phyloP scores from a whole-genome alignment of 2,888 invertebrate species.

The Ectemnius lituratus region DNA sequence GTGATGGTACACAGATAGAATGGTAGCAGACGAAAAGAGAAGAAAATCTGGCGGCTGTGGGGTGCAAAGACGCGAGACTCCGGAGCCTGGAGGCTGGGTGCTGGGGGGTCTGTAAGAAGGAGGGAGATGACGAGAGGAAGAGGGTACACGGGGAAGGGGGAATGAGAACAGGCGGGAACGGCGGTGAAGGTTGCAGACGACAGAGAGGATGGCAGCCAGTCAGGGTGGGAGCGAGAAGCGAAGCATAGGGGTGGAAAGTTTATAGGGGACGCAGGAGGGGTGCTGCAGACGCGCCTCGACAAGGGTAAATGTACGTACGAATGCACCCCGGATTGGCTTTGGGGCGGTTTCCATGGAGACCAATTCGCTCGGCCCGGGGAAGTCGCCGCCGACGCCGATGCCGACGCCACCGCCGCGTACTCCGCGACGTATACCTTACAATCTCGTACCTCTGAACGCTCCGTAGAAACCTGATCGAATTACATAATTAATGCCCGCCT shows the following conservation, averaged over 20 bases:
- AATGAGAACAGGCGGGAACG: constrained; percentile 2
- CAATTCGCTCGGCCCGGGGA: constrained; percentile 71
- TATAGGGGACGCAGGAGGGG: constrained; percentile 34
- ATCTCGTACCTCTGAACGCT: background rate
- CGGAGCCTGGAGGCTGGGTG: background rate
- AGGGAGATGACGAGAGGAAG: background rate
- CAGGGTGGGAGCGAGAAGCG: constrained; percentile 19
- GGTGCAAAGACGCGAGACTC: background rate
- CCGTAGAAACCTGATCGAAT: background rate
- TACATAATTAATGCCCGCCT: background rate
- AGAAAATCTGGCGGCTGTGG: background rate
- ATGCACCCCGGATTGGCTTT: constrained; percentile 73
- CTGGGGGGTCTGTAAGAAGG: constrained; percentile 10
- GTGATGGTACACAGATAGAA: constrained; percentile 5
- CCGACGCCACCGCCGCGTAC: background rate
- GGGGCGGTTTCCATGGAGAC: constrained; percentile 72
- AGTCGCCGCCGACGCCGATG: constrained; percentile 58
- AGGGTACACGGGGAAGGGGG: constrained; percentile 3
- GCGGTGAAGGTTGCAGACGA: constrained; percentile 15
- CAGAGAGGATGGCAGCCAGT: constrained; percentile 22
- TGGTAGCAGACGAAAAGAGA: constrained; percentile 11
- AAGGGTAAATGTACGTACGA: constrained; percentile 73
- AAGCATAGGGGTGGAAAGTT: constrained; percentile 37
- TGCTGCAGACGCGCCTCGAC: constrained; percentile 62
- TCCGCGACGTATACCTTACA: constrained; percentile 4